phyloP scores from a whole-genome alignment of 1,140 invertebrate genomes.

The Drosophila pectinifera region DNA sequence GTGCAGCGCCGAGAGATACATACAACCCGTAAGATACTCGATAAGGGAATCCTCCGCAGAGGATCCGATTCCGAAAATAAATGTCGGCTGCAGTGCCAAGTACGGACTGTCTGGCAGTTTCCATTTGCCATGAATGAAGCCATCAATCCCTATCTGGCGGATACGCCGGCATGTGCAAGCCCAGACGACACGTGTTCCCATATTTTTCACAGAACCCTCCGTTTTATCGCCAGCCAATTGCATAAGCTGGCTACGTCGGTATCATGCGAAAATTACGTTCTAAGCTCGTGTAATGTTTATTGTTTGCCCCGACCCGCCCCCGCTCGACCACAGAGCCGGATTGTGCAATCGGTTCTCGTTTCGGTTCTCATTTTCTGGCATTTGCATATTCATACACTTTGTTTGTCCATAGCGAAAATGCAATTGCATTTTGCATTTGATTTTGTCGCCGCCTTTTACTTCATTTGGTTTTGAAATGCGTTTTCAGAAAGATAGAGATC shows the following conservation, averaged over 20 bases:
- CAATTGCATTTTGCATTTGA: conserved; percentile 57
- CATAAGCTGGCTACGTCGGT: conserved; percentile 30
- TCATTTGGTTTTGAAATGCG: conserved; percentile 17
- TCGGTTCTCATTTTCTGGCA: conserved; percentile 11
- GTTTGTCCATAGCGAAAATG: conserved; percentile 49
- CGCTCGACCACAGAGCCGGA: not conserved
- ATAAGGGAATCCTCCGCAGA: conserved; percentile 30
- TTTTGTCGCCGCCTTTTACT: conserved; percentile 41
- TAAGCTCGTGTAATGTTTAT: conserved; percentile 35
- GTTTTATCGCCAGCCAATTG: conserved; percentile 47
- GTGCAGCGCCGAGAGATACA: conserved; percentile 24
- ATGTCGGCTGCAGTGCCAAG: conserved; percentile 13
- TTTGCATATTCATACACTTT: conserved; percentile 58
- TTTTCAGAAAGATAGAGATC: conserved; percentile 1
- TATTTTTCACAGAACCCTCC: conserved; percentile 20
- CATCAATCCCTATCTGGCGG: conserved; percentile 50
- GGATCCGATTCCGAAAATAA: conserved; percentile 34
- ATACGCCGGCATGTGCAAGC: conserved; percentile 63
- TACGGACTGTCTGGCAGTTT: conserved; percentile 21
- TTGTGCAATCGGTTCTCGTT: conserved; percentile 32
- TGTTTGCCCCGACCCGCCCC: not conserved
- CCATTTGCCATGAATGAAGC: conserved; percentile 37
- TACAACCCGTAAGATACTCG: conserved; percentile 1
- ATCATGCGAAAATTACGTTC: conserved; percentile 51
- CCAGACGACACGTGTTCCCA: conserved; percentile 49